Percentiles rank a stretch among this genome's conserved stretches.
Evolutionary conservation across 1,140 invertebrate species (phyloP).

Genomic region (Hylyphantes graminicola): DNA sequence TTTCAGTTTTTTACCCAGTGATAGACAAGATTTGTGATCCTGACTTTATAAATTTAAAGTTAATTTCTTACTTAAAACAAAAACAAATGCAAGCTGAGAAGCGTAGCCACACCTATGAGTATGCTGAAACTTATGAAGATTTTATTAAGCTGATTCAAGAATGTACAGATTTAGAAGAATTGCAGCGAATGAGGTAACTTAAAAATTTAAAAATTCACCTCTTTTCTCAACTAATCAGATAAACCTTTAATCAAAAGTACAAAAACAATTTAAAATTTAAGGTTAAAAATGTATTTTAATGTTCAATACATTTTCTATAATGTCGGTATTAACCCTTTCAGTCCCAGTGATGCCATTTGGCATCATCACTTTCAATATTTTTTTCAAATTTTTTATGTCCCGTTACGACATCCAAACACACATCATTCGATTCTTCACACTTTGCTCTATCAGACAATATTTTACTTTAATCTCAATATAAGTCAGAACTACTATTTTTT

Average conservation of each 20-base stretch:
- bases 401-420: no score
- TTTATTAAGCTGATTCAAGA: slow-evolving; percentile 87
- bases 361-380: no score
- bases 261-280: no score
- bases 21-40: slow-evolving; percentile 88
- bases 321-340: slow-evolving; percentile 56
- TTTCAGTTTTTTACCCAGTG: slow-evolving; percentile 82
- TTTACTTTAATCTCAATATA: no score
- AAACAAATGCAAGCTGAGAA: slow-evolving; percentile 79
- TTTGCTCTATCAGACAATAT: no score
- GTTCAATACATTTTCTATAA: neutral
- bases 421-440: no score
- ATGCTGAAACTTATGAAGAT: slow-evolving; percentile 89
- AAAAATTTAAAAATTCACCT: no score
- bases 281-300: neutral
- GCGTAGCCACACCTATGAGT: slow-evolving; percentile 84
- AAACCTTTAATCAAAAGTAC: no score
- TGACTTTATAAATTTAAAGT: slow-evolving; percentile 90
- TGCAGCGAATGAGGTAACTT: slow-evolving; percentile 80
- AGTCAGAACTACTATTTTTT: no score
- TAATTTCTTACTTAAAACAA: slow-evolving; percentile 84
- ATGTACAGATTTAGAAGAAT: slow-evolving; percentile 81
- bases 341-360: no score
- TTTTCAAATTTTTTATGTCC: no score
- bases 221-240: no score